phyloP scores from a whole-genome alignment of 2,113 vertebrate genomes.

The Maccullochella peelii region DNA sequence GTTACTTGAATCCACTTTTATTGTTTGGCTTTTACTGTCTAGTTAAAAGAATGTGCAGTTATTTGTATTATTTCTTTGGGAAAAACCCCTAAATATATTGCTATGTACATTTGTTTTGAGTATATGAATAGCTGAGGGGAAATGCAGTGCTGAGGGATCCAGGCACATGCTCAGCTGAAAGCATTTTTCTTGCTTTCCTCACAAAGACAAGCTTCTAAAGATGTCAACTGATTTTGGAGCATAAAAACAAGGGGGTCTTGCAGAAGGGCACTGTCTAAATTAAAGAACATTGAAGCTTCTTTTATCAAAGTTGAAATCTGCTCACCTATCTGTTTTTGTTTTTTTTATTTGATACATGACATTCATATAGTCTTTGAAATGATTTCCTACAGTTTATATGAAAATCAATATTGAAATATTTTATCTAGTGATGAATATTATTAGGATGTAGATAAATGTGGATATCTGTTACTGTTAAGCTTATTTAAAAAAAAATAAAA shows the following conservation, averaged over 20 bases:
- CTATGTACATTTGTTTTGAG: slow-evolving; percentile 2
- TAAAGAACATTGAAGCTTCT: slow-evolving; percentile 4
- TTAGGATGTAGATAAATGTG: not conserved
- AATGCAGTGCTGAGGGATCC: slow-evolving; percentile 10
- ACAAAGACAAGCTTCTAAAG: not conserved
- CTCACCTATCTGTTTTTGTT: not conserved
- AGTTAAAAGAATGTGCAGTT: slow-evolving; percentile 12
- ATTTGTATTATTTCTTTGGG: slow-evolving; percentile 10
- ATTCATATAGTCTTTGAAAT: not conserved
- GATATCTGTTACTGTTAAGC: not conserved
- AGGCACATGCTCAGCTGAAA: not conserved
- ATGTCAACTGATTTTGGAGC: not conserved
- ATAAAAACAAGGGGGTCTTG: not conserved
- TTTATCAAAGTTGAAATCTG: not conserved
- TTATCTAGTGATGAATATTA: not conserved
- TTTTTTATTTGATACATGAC: not conserved
- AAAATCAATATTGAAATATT: not conserved
- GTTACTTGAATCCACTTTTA: slow-evolving; percentile 17
- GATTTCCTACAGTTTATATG: not conserved
- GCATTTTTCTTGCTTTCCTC: not conserved
- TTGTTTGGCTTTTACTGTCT: slow-evolving; percentile 26
- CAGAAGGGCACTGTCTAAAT: not conserved
- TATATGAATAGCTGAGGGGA: slow-evolving; percentile 34
- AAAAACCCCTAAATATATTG: not conserved
- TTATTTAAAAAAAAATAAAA: slow-evolving; percentile 13